Evolutionary conservation across 2,888 invertebrate genomes (phyloP).

Genomic region (Tachina grossa): DNA sequence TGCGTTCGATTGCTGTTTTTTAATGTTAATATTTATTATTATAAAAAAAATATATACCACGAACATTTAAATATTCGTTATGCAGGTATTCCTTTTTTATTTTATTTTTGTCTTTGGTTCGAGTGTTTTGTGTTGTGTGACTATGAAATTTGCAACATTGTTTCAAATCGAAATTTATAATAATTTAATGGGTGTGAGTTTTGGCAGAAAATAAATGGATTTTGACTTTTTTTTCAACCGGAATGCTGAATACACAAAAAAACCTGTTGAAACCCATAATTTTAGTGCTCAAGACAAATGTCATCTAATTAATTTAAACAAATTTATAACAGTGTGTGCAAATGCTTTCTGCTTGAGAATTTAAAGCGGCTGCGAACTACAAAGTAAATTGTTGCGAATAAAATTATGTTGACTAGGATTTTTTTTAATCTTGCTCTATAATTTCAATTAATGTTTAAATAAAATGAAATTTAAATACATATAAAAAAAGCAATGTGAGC

Average conservation of each 20-base stretch:
- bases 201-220: constrained; percentile 17
- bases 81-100: constrained; percentile 34
- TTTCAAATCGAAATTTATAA: constrained; percentile 11
- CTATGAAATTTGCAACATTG: constrained; percentile 37
- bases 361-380: neutral
- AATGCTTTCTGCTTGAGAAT: neutral
- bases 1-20: constrained; percentile 19
- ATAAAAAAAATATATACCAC: neutral
- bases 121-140: neutral
- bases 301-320: constrained; percentile 28
- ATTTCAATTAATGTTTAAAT: too few species aligned
- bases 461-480: too few species aligned
- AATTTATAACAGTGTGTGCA: neutral
- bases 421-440: too few species aligned
- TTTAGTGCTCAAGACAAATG: constrained; percentile 4
- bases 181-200: constrained; percentile 32
- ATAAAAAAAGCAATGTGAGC: too few species aligned
- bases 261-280: constrained; percentile 12
- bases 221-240: neutral
- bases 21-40: constrained; percentile 4
- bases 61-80: constrained; percentile 36
- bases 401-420: too few species aligned
- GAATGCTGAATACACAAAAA: neutral
- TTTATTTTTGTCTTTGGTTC: neutral
- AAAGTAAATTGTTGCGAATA: neutral